Percentiles rank a stretch among this genome's conserved stretches.
Conservation (phyloP, 2,113 vertebrate genomes). For the Larimichthys polyactis region DNA sequence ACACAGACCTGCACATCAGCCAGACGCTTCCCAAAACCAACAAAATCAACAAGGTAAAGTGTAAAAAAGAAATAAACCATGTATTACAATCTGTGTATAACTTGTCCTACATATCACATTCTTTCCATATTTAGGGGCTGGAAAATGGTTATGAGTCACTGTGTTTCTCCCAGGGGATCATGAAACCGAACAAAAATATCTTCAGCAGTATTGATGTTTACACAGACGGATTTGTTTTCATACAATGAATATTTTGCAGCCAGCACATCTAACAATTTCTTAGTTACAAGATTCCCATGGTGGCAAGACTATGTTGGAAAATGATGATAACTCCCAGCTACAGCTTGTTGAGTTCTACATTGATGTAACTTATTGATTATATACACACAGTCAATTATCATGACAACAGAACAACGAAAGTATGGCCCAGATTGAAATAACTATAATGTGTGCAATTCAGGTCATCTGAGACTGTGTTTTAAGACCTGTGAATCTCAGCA, state of each 20-base stretch:
- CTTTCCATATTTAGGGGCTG: slow-evolving; percentile 16
- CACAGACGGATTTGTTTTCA: slow-evolving; percentile 62
- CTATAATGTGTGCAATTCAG: too few species aligned
- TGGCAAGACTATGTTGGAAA: neutral
- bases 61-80: slow-evolving; percentile 34
- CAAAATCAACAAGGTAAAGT: slow-evolving; percentile 97
- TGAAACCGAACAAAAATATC: slow-evolving; percentile 59
- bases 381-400: too few species aligned
- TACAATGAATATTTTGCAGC: slow-evolving; percentile 44
- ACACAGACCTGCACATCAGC: slow-evolving; percentile 96
- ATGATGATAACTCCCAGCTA: neutral
- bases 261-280: slow-evolving; percentile 34
- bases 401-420: too few species aligned
- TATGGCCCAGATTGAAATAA: too few species aligned
- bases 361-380: too few species aligned
- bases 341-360: neutral
- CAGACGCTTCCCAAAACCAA: slow-evolving; percentile 99
- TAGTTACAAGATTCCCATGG: slow-evolving; percentile 5
- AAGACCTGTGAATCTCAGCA: too few species aligned
- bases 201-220: slow-evolving; percentile 49
- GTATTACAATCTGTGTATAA: slow-evolving; percentile 1
- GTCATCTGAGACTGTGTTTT: too few species aligned
- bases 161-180: slow-evolving; percentile 46
- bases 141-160: slow-evolving; percentile 57
- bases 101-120: slow-evolving; percentile 41